These are phyloP conservation scores for Nymphalis io DNA, from an alignment of 1,140 invertebrate species.

Conservation along the genomic window DNA sequence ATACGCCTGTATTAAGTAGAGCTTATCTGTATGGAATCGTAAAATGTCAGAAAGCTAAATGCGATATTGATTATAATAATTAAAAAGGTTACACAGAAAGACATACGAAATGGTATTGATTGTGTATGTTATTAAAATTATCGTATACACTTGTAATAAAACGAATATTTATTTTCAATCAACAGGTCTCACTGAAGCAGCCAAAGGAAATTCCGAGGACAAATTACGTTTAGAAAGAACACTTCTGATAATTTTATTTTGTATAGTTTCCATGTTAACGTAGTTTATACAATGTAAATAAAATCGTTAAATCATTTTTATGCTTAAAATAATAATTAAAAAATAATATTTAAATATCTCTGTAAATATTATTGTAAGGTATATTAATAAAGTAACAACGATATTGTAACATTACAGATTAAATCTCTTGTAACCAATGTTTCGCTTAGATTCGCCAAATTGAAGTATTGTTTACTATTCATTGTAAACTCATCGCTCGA, in stretches of 20 bases:
- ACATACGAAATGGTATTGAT: too few species aligned
- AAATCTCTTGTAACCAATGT: conserved; percentile 56
- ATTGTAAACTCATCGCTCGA: conserved; percentile 69
- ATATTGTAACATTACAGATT: conserved; percentile 16
- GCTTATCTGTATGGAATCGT: not conserved
- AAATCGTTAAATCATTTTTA: conserved; percentile 38
- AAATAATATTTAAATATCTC: conserved; percentile 41
- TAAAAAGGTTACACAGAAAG: too few species aligned
- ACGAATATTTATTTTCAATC: conserved; percentile 7
- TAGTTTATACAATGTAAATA: conserved; percentile 63
- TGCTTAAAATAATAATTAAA: conserved; percentile 20
- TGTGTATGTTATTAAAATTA: too few species aligned
- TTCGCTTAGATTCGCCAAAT: conserved; percentile 76
- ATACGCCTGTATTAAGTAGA: too few species aligned
- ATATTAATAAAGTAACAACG: conserved; percentile 40
- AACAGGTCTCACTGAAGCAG: conserved; percentile 68
- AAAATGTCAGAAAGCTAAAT: too few species aligned
- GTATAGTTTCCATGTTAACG: conserved; percentile 53
- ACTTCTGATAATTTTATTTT: conserved; percentile 51
- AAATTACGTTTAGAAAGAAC: conserved; percentile 43
- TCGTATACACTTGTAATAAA: too few species aligned
- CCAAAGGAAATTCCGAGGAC: conserved; percentile 52
- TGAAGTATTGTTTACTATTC: conserved; percentile 64
- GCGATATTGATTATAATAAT: too few species aligned
- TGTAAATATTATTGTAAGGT: conserved; percentile 65